phyloP scores from a whole-genome alignment of 1,140 invertebrate genomes.

The Conus ventricosus region DNA sequence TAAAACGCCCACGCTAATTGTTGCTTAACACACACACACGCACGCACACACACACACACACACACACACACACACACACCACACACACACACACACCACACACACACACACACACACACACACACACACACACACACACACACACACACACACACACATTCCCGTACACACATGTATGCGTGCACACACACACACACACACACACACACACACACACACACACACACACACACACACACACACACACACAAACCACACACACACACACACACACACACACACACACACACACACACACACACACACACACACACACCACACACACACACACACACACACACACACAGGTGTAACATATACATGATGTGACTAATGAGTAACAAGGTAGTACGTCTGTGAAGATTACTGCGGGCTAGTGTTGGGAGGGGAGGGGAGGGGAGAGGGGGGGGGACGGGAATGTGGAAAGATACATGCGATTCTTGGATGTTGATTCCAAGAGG shows the following conservation, averaged over 20 bases:
- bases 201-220: not conserved
- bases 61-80: not conserved
- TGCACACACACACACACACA: slow-evolving; percentile 7
- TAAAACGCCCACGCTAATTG: no score
- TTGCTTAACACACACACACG: not conserved
- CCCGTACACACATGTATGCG: no score
- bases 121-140: not conserved
- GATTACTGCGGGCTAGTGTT: no score
- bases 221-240: not conserved
- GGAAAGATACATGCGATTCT: no score
- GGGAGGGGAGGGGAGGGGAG: no score
- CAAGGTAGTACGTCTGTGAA: no score
- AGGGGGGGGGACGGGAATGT: no score
- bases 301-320: not conserved
- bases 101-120: not conserved
- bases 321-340: not conserved
- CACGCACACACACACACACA: not conserved
- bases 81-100: not conserved
- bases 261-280: not conserved
- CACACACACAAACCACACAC: not conserved
- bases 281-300: not conserved
- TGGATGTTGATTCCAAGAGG: no score
- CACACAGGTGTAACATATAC: no score
- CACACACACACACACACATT: not conserved
- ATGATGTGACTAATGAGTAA: no score